Conservation (phyloP, 2,797 vertebrate species). For the Megalops cyprinoides region DNA sequence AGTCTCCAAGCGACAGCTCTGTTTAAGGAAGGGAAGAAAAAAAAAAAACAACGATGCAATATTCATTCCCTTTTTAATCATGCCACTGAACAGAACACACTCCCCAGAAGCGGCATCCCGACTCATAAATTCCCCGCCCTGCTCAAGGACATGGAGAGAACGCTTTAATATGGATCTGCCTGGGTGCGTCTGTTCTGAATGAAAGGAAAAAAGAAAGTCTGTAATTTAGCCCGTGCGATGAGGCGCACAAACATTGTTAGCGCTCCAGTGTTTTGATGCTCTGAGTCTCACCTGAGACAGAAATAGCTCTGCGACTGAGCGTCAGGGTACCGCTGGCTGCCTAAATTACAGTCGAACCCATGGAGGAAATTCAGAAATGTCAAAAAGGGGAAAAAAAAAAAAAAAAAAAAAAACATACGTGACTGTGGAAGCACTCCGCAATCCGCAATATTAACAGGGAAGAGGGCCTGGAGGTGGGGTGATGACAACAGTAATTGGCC, state of each 20-base stretch:
- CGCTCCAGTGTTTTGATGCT: neutral
- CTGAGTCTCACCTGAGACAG: neutral
- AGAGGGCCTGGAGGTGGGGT: neutral
- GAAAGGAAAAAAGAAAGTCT: neutral
- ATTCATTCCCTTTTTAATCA: constrained; percentile 10
- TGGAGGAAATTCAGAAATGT: no score
- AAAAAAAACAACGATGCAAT: neutral
- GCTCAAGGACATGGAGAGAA: neutral
- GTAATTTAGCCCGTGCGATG: neutral
- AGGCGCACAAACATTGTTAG: neutral
- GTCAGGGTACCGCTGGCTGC: neutral
- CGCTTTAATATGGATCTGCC: neutral
- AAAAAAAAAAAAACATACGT: neutral
- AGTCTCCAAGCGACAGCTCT: neutral
- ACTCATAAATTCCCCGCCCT: constrained; percentile 1
- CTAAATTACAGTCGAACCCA: neutral
- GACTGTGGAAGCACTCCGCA: neutral
- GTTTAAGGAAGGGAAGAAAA: neutral
- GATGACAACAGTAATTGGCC: neutral
- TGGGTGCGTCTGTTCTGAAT: neutral
- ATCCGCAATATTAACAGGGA: neutral
- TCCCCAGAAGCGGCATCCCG: neutral
- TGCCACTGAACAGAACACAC: neutral
- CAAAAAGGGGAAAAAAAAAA: no score
- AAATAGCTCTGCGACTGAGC: neutral